These are phyloP conservation scores for Sialis lutaria DNA, from an alignment of 2,888 invertebrate species.

Conservation along the genomic window DNA sequence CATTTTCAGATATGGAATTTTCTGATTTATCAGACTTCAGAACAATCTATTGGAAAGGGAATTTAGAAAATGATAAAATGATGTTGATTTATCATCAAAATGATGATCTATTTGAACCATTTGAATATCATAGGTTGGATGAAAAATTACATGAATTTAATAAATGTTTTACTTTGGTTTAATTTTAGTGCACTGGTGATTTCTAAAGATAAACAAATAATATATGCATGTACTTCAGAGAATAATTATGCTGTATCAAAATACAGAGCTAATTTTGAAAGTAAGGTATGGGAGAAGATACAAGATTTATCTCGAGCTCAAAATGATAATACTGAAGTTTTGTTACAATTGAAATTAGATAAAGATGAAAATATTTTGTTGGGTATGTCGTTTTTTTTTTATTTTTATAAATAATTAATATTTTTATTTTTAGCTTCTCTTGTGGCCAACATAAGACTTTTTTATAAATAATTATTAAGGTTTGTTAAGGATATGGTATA, in stretches of 20 bases:
- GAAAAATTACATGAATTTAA: no score
- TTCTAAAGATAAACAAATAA: conserved; percentile 41
- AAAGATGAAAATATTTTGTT: conserved; percentile 64
- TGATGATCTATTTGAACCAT: conserved; percentile 31
- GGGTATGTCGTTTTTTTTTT: conserved; percentile 29
- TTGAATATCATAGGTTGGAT: conserved; percentile 37
- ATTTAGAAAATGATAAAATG: conserved; percentile 56
- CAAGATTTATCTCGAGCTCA: conserved; percentile 43
- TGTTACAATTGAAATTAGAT: conserved; percentile 70
- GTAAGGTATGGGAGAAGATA: conserved; percentile 40
- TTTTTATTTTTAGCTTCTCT: no score
- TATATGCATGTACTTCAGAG: conserved; percentile 54
- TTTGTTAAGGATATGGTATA: no score
- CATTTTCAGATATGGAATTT: conserved; percentile 46
- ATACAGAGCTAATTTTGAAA: conserved; percentile 25
- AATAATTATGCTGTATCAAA: conserved; percentile 36
- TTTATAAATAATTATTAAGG: no score
- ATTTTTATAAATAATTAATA: no score
- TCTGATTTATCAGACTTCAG: conserved; percentile 47
- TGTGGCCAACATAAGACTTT: no score
- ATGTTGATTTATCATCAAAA: conserved; percentile 41
- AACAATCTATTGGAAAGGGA: conserved; percentile 67
- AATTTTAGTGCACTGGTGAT: conserved; percentile 42
- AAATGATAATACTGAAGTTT: conserved; percentile 55
- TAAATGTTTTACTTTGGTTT: background rate